A percentile compares a stretch with the other conserved stretches of the same genome.
phyloP scores from a whole-genome alignment of 2,113 vertebrate species.

The Anguilla japonica region DNA sequence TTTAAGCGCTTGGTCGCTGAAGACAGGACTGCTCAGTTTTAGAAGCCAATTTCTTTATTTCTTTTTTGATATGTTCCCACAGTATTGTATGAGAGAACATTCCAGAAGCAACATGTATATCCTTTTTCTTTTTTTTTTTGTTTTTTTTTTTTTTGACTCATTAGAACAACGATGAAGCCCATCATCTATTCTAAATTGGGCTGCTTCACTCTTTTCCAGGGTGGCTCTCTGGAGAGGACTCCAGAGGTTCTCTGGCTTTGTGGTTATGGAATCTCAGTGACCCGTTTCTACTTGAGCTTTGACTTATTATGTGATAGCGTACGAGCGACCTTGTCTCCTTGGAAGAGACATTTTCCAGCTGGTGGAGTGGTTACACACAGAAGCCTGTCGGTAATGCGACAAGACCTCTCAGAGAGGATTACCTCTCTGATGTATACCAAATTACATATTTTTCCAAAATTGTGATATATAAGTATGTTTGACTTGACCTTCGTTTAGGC shows the following conservation, averaged over 20 bases:
- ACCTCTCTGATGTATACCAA: slow-evolving; percentile 45
- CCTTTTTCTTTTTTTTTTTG: not conserved
- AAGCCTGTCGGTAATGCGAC: slow-evolving; percentile 41
- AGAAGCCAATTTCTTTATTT: slow-evolving; percentile 13
- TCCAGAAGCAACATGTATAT: slow-evolving; percentile 3
- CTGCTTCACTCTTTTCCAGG: slow-evolving; percentile 24
- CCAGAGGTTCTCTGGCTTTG: slow-evolving; percentile 17
- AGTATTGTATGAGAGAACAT: not conserved
- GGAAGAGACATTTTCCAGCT: slow-evolving; percentile 49
- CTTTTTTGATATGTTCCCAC: not conserved
- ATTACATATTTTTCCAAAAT: slow-evolving; percentile 40
- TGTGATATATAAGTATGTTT: slow-evolving; percentile 47
- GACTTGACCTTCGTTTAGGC: slow-evolving; percentile 3
- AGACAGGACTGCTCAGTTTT: slow-evolving; percentile 8
- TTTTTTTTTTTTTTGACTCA: not conserved
- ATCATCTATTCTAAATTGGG: slow-evolving; percentile 8
- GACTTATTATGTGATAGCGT: slow-evolving; percentile 47
- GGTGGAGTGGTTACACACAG: slow-evolving; percentile 37
- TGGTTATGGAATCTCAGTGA: slow-evolving; percentile 43
- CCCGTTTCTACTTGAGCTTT: slow-evolving; percentile 42
- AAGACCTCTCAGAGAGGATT: slow-evolving; percentile 30
- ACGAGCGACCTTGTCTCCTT: slow-evolving; percentile 35
- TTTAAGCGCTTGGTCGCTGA: not conserved
- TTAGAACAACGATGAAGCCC: not conserved
- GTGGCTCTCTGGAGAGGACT: slow-evolving; percentile 27